Conservation (phyloP, 1,140 invertebrate species). For the Dendrolimus punctatus region DNA sequence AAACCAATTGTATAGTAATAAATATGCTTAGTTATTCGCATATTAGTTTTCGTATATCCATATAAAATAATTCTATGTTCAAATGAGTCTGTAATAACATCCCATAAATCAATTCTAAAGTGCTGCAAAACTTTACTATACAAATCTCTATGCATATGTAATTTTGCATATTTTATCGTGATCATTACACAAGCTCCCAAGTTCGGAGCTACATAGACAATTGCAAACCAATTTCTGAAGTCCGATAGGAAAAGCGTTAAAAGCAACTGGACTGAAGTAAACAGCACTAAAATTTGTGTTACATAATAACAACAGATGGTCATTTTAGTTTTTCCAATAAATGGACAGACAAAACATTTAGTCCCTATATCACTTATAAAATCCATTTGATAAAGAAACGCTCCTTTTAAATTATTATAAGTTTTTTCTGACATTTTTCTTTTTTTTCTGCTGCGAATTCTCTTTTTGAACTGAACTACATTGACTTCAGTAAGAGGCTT, state of each 20-base stretch:
- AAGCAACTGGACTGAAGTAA: constrained; percentile 36
- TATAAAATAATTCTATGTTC: constrained; percentile 31
- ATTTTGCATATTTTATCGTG: constrained; percentile 39
- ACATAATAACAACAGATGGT: constrained; percentile 25
- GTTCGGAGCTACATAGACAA: constrained; percentile 53
- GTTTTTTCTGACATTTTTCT: not conserved
- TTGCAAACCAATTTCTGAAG: constrained; percentile 33
- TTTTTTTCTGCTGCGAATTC: not conserved
- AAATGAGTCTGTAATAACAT: constrained; percentile 23
- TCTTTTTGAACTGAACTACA: not conserved
- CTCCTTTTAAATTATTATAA: constrained; percentile 8
- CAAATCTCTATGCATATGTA: constrained; percentile 29
- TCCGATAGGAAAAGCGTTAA: constrained; percentile 30
- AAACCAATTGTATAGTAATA: constrained; percentile 35
- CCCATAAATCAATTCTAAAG: constrained; percentile 37
- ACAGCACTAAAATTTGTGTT: constrained; percentile 23
- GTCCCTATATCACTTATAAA: constrained; percentile 28
- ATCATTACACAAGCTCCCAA: constrained; percentile 46
- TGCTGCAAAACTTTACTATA: constrained; percentile 40
- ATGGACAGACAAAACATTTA: constrained; percentile 41
- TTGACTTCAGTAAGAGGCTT: no score
- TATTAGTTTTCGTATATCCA: constrained; percentile 28
- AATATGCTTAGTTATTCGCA: constrained; percentile 32
- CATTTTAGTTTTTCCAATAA: constrained; percentile 24
- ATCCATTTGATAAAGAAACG: constrained; percentile 33